Evolutionary conservation across 2,113 vertebrate species (phyloP).

Genomic region (Aspidoscelis tigris): DNA sequence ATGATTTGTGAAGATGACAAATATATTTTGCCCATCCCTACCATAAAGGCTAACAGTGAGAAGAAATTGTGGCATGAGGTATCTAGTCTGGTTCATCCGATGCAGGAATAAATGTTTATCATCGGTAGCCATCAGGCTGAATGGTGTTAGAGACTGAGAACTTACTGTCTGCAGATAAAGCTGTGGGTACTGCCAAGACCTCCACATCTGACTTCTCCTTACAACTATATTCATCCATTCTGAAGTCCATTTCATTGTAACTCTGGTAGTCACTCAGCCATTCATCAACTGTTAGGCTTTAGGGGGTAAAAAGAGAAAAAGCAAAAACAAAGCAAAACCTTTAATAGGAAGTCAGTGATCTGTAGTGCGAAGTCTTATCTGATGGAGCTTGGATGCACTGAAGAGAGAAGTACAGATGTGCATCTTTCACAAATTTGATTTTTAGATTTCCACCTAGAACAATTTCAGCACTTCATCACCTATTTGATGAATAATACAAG

Average conservation of each 20-base stretch:
- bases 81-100: too few relatives aligned
- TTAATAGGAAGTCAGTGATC: not conserved
- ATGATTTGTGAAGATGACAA: too few relatives aligned
- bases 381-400: slow-evolving; percentile 1
- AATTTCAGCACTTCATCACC: slow-evolving; percentile 7
- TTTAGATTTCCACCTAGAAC: slow-evolving; percentile 26
- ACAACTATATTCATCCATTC: not conserved
- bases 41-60: too few relatives aligned
- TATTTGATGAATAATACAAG: slow-evolving; percentile 36
- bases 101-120: too few relatives aligned
- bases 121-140: too few relatives aligned
- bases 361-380: slow-evolving; percentile 13
- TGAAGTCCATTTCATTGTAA: slow-evolving; percentile 16
- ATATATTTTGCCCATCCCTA: too few relatives aligned
- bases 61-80: too few relatives aligned
- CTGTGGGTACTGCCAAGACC: too few relatives aligned
- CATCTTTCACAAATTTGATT: slow-evolving; percentile 25
- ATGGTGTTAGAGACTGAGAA: too few relatives aligned
- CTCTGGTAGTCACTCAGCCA: not conserved
- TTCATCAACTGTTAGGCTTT: slow-evolving; percentile 4
- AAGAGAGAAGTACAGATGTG: not conserved
- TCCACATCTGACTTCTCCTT: too few relatives aligned
- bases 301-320: too few relatives aligned
- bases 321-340: slow-evolving; percentile 8
- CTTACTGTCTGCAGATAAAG: too few relatives aligned